Evolutionary conservation across 2,113 vertebrate genomes (phyloP).

Genomic region (Marcusenius ussheri): DNA sequence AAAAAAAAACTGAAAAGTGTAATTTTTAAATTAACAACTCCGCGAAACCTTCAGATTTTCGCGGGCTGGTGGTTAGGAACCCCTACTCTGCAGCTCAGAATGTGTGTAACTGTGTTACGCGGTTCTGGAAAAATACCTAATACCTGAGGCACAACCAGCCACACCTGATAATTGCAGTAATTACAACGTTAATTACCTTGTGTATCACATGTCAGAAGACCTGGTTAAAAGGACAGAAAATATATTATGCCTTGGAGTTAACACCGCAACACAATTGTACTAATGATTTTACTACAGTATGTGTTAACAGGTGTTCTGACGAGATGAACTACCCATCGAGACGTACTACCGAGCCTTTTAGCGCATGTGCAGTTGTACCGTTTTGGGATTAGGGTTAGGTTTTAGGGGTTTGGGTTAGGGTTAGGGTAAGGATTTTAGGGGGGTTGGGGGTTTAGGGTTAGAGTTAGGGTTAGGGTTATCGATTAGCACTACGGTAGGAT

Average conservation of each 20-base stretch:
- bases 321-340: no score
- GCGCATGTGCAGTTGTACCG: no score
- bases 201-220: constrained; percentile 24
- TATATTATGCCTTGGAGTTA: neutral
- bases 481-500: no score
- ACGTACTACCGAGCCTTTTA: no score
- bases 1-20: neutral
- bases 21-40: neutral
- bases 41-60: neutral
- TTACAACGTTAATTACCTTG: constrained; percentile 32
- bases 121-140: neutral
- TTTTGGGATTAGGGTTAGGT: no score
- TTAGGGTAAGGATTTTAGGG: no score
- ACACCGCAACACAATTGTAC: neutral
- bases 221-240: constrained; percentile 17
- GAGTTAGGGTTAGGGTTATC: no score
- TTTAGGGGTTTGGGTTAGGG: no score
- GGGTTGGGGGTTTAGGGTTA: no score
- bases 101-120: neutral
- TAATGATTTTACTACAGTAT: neutral
- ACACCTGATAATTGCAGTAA: neutral
- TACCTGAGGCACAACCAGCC: neutral
- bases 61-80: neutral
- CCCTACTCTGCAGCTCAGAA: neutral
- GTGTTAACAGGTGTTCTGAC: no score